These are phyloP conservation scores for Apostichopus japonicus DNA, from an alignment of 35 echinoderm and acorn worm species.

Conservation along the genomic window DNA sequence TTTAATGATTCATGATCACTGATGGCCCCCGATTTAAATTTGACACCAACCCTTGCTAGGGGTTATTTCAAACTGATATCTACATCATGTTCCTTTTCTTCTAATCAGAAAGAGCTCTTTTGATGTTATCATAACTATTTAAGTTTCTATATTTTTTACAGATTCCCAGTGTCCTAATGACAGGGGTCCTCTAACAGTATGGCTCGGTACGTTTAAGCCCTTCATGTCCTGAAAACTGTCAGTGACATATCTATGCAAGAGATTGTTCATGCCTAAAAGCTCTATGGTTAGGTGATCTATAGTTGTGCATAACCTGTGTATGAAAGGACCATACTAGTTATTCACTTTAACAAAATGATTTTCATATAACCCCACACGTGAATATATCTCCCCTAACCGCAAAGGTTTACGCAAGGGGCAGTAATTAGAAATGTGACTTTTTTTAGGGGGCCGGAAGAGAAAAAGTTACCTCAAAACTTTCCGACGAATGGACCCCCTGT, in stretches of 20 bases:
- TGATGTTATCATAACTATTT: no score
- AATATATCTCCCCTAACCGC: background rate
- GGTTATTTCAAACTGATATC: no score
- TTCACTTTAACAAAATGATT: background rate
- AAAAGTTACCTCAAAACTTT: no score
- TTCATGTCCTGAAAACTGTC: background rate
- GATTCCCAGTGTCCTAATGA: constrained; percentile 1
- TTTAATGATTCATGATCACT: no score
- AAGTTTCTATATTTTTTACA: background rate
- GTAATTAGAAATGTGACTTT: no score
- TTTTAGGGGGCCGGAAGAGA: no score
- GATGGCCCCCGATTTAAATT: no score
- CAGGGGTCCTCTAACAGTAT: constrained; percentile 4
- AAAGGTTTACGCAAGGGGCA: no score
- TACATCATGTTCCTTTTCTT: no score
- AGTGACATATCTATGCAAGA: background rate
- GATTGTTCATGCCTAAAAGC: background rate
- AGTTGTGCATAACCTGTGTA: background rate
- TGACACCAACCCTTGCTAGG: no score
- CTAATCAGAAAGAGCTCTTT: no score
- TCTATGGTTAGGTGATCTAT: background rate
- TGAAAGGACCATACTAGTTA: background rate
- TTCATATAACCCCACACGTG: background rate
- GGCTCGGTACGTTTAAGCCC: background rate
- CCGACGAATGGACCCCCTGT: no score